phyloP scores from a whole-genome alignment of 2,113 vertebrate species.

The Heloderma charlesbogerti region DNA sequence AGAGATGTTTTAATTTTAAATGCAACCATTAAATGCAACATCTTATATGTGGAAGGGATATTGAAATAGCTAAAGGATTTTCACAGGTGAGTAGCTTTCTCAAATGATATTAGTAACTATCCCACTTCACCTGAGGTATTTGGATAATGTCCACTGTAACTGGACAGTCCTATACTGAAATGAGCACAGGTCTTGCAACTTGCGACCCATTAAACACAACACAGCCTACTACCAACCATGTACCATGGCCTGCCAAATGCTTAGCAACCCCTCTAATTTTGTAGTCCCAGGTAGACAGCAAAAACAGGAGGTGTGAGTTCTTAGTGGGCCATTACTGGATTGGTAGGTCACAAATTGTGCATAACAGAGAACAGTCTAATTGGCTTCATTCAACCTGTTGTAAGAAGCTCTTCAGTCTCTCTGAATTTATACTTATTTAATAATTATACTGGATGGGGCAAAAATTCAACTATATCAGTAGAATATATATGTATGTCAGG shows the following conservation, averaged over 20 bases:
- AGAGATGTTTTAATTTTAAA: not conserved
- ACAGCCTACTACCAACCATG: not conserved
- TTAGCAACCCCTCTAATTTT: not conserved
- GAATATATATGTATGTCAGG: not conserved
- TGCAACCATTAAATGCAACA: accelerated
- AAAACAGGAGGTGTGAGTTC: not conserved
- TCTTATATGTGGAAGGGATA: not conserved
- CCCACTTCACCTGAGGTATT: not conserved
- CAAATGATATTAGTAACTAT: not conserved
- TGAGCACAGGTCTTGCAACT: not conserved
- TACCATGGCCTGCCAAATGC: not conserved
- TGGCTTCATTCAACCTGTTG: not conserved
- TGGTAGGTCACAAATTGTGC: not conserved
- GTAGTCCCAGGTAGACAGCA: not conserved
- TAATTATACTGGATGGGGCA: not conserved
- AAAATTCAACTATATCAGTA: not conserved
- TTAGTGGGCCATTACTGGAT: not conserved
- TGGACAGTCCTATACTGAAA: not conserved
- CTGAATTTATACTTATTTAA: not conserved
- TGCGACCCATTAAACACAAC: not conserved
- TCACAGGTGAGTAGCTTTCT: not conserved
- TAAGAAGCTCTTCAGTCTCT: not conserved
- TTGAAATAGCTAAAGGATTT: not conserved
- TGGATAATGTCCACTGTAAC: not conserved
- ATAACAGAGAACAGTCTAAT: not conserved